These are phyloP conservation scores for Nansenia antarctica DNA, from an alignment of 2,113 vertebrate species.

Conservation along the genomic window DNA sequence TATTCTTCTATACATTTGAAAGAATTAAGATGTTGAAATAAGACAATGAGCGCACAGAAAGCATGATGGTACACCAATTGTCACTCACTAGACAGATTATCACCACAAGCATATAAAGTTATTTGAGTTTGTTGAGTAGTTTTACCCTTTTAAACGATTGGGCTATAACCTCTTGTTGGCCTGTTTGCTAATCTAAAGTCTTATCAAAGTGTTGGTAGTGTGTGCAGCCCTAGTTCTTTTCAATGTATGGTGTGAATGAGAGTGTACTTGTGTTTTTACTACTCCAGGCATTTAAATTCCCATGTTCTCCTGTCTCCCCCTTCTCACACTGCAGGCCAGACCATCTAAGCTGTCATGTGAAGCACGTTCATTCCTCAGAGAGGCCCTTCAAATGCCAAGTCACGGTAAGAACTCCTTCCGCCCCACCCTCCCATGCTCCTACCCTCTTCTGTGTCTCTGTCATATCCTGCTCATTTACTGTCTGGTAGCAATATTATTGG, in stretches of 20 bases:
- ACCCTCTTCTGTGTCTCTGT: background rate
- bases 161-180: background rate
- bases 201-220: background rate
- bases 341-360: slow-evolving; percentile 89
- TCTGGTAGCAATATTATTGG: background rate
- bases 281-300: background rate
- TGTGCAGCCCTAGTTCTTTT: background rate
- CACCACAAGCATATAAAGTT: too few relatives aligned
- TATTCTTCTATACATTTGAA: background rate
- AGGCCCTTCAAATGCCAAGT: slow-evolving; percentile 99
- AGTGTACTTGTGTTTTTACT: background rate
- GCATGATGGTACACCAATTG: too few relatives aligned
- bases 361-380: slow-evolving; percentile 97
- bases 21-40: background rate
- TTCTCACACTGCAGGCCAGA: slow-evolving; percentile 63
- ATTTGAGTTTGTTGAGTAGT: too few relatives aligned
- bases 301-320: slow-evolving; percentile 2
- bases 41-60: background rate
- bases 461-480: background rate
- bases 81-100: too few relatives aligned
- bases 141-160: too few relatives aligned
- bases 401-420: slow-evolving; percentile 77
- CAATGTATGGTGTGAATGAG: background rate
- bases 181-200: background rate
- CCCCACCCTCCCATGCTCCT: too few relatives aligned